Evolutionary conservation across 2,113 vertebrate genomes (phyloP), one percentile per base, ranked within the genome.

Genomic region (Dunckerocampus dactyliophorus): DNA sequence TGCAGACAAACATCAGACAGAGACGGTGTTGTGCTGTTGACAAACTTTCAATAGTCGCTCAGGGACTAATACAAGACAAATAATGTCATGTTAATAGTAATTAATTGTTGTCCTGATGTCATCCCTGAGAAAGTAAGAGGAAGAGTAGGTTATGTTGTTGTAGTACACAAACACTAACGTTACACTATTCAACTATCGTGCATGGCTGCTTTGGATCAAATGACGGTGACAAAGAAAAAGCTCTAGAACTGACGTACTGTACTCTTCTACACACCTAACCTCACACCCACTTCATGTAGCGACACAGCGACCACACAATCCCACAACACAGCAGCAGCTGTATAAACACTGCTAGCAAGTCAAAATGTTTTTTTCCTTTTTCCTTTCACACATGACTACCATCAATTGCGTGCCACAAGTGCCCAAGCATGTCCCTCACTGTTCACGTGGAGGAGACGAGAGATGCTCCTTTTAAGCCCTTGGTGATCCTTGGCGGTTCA

Each of bases 41-140:
- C 17, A 12, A 34, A 51, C 4, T 55, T 28, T 2, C 22, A 14
- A 57, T 43, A 19, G 39, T 19, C 21, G 21, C 60, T 67, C 53
- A 51, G 42, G 28, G 62, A 22, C 22, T 8, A 43, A 61, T 17
- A 45, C 17, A 34, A 49, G 58, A 28, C 2, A 45, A 20, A 56
- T 8, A 48, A 34, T 34, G 31, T 10, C n/a, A 45, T 49, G 5
- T 43, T 20, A 12, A 21, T 15, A 49, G 31, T 39, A 2, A 43
- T 58, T 52, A 53, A 21, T 22, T 70, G 63, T 12, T 75, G 60
- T 69, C 46, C 60, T 76, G 72, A 84, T 73, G 69, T 62, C 66
- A 79, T 83, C 76, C 81, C 86, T 85, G 86, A 88, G 86, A 83
- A 68, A 66, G 51, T 37, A 59, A 49, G 39, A 53, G 67, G 47